A percentile compares a stretch with the other conserved stretches of the same genome.
These are phyloP conservation scores for Phrynosoma platyrhinos DNA, from an alignment of 2,113 vertebrate genomes.

Conservation along the genomic window DNA sequence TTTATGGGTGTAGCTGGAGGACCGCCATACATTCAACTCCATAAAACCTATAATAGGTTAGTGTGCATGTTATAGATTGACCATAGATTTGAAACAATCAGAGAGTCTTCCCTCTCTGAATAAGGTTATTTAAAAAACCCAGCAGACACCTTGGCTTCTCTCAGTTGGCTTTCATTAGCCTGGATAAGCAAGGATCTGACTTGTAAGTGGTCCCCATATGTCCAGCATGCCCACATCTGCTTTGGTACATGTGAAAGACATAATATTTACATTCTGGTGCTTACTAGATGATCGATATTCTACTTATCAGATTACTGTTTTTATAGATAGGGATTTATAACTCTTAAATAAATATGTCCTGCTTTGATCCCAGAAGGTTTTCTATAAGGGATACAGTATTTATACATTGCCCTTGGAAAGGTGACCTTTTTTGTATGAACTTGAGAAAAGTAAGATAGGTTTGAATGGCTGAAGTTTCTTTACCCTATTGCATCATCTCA, in stretches of 20 bases:
- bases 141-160: neutral
- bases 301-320: neutral
- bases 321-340: neutral
- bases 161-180: neutral
- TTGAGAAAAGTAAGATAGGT: neutral
- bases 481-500: rapidly evolving
- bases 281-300: neutral
- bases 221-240: neutral
- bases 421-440: neutral
- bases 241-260: neutral
- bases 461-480: neutral
- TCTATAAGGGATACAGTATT: neutral
- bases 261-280: neutral
- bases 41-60: neutral
- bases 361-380: neutral
- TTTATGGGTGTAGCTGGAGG: neutral
- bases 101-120: neutral
- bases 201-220: neutral
- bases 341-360: neutral
- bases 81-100: neutral
- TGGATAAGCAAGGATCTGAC: neutral
- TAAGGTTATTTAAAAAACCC: neutral
- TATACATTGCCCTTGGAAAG: neutral
- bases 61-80: neutral
- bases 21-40: neutral